phyloP scores from a whole-genome alignment of 2,113 vertebrate genomes.

The Dromas ardeola region DNA sequence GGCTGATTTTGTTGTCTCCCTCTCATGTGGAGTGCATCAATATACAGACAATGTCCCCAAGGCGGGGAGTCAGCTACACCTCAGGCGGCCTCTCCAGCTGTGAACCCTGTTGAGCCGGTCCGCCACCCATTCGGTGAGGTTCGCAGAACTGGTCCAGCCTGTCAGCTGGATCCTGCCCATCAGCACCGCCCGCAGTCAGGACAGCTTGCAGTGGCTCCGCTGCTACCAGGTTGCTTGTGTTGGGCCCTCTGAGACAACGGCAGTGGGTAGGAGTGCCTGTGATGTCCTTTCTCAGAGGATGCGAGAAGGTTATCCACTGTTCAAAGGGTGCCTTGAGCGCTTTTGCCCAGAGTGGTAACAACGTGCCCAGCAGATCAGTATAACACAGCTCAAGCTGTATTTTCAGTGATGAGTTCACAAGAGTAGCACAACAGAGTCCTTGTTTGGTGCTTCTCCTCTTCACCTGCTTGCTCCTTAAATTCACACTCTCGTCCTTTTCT shows the following conservation, averaged over 20 bases:
- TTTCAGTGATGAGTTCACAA: background rate
- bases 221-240: background rate
- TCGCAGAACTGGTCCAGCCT: background rate
- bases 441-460: background rate
- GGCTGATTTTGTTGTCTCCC: background rate
- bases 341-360: background rate
- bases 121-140: background rate
- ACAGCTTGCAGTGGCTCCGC: background rate
- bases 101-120: background rate
- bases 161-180: fast-evolving
- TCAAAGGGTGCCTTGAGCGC: background rate
- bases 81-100: background rate
- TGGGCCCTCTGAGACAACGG: background rate
- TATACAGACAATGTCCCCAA: background rate
- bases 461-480: background rate
- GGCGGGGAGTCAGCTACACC: fast-evolving
- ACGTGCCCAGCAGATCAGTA: background rate
- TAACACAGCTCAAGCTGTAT: background rate
- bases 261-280: background rate
- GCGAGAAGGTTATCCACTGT: fast-evolving
- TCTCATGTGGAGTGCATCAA: background rate
- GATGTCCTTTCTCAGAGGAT: background rate
- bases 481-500: background rate
- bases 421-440: background rate
- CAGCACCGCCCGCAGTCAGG: fast-evolving